Evolutionary conservation across 2,113 vertebrate species (phyloP), one percentile per base, ranked within the genome.

Genomic region (Mirza zaza): DNA sequence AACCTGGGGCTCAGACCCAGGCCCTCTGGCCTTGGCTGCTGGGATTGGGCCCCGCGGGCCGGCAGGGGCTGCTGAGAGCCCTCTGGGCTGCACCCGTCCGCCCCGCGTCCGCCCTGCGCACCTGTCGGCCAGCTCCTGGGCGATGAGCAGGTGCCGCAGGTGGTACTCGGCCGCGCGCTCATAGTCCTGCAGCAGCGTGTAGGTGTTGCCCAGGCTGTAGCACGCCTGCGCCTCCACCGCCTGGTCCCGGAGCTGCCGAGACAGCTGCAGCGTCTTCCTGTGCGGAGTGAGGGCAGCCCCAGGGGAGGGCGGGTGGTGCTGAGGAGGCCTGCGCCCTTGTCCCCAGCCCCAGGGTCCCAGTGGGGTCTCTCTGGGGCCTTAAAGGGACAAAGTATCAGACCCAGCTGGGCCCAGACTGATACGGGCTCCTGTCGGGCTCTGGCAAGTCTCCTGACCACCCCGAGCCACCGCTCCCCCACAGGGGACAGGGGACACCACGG

Each of bases 161-260:
- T 99, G 99, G 97, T 99, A 99, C 75, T 99, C 99, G 0, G 99
- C 99, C 0, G 99, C 99, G 0, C 98, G 98, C 36, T 99, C 99
- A 0, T 99, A 99, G 98, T 99, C 99, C 86, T 99, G 99, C 82
- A 99, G 98, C 82, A 99, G 98, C 0, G 99, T 99, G 98, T 99
- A 99, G 0, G 99, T 99, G 98, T 99, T 99, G 55, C 99, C 99
- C 68, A 99, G 99, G 83, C 99, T 99, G 98, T 99, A 99, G 97
- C 99, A 99, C 3, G 99, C 99, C 98, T 99, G 99, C 0, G 99
- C 99, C 98, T 99, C 99, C 97, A 99, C 99, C 5, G 99, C 99
- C 98, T 99, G 99, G 97, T 99, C 99, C 97, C 99, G 98, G 90
- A 99, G 98, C 96, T 99, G 99, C 14, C 99, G 98, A 21, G 99